phyloP scores from a whole-genome alignment of 1,140 invertebrate species.

The Papilio glaucus region DNA sequence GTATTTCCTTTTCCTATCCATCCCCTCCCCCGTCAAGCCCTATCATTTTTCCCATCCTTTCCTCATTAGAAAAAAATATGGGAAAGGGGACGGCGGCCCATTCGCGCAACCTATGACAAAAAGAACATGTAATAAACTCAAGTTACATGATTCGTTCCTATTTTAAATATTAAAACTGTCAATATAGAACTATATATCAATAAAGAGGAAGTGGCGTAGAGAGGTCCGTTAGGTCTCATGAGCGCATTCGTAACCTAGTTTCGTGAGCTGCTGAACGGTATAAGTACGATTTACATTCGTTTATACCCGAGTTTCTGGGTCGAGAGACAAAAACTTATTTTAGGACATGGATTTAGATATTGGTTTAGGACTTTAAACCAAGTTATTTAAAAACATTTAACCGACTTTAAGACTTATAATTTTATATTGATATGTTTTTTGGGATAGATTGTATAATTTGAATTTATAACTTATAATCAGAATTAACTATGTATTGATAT shows the following conservation, averaged over 20 bases:
- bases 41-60: too few relatives aligned
- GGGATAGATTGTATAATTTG: too few relatives aligned
- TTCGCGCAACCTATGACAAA: too few relatives aligned
- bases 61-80: too few relatives aligned
- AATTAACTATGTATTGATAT: too few relatives aligned
- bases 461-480: too few relatives aligned
- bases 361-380: background rate
- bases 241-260: conserved; percentile 69
- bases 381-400: background rate
- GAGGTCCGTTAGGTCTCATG: conserved; percentile 61
- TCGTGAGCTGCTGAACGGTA: conserved; percentile 60
- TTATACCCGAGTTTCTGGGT: conserved; percentile 42
- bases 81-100: too few relatives aligned
- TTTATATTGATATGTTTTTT: too few relatives aligned
- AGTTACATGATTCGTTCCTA: background rate
- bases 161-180: background rate
- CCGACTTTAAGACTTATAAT: background rate
- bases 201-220: conserved; percentile 46
- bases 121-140: too few relatives aligned
- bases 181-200: conserved; percentile 31
- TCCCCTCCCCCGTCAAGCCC: too few relatives aligned
- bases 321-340: conserved; percentile 32
- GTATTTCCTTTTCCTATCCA: too few relatives aligned
- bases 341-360: background rate
- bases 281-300: conserved; percentile 56